Conservation (phyloP, 2,888 invertebrate genomes). For the Drosophila neoperkinsi region DNA sequence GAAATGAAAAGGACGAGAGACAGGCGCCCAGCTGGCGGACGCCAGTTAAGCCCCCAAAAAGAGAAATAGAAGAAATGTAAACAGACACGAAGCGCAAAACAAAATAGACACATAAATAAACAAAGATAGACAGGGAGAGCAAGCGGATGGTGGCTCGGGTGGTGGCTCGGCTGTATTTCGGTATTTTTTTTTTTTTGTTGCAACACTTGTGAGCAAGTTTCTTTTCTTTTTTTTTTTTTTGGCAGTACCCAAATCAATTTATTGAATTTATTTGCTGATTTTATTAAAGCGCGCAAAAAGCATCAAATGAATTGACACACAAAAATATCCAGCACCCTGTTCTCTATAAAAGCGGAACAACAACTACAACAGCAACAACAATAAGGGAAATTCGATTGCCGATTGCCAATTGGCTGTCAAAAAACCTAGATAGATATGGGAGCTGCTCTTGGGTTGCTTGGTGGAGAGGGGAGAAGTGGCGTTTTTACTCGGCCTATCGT, state of each 20-base stretch:
- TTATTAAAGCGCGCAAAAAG: slow-evolving; percentile 69
- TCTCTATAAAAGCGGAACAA: neutral
- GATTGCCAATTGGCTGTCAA: slow-evolving; percentile 66
- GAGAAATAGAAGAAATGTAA: slow-evolving; percentile 30
- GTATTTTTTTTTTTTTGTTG: slow-evolving; percentile 22
- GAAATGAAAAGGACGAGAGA: slow-evolving; percentile 27
- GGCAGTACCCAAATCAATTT: slow-evolving; percentile 66
- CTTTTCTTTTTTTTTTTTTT: neutral
- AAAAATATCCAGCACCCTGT: slow-evolving; percentile 1
- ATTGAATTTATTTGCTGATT: slow-evolving; percentile 76
- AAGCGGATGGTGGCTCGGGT: neutral
- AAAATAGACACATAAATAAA: slow-evolving; percentile 14
- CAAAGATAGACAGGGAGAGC: neutral
- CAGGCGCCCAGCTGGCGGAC: slow-evolving; percentile 73
- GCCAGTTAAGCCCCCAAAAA: slow-evolving; percentile 50
- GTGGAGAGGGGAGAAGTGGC: neutral
- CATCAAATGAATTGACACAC: slow-evolving; percentile 52
- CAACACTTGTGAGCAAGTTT: slow-evolving; percentile 54
- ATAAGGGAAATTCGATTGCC: slow-evolving; percentile 55
- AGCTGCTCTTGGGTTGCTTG: neutral
- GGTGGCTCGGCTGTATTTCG: slow-evolving; percentile 2
- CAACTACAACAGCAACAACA: slow-evolving; percentile 3
- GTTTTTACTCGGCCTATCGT: slow-evolving; percentile 41
- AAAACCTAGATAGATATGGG: neutral
- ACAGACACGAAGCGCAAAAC: slow-evolving; percentile 45